These are phyloP conservation scores for Gobius niger DNA, from an alignment of 2,113 vertebrate species.

Conservation along the genomic window DNA sequence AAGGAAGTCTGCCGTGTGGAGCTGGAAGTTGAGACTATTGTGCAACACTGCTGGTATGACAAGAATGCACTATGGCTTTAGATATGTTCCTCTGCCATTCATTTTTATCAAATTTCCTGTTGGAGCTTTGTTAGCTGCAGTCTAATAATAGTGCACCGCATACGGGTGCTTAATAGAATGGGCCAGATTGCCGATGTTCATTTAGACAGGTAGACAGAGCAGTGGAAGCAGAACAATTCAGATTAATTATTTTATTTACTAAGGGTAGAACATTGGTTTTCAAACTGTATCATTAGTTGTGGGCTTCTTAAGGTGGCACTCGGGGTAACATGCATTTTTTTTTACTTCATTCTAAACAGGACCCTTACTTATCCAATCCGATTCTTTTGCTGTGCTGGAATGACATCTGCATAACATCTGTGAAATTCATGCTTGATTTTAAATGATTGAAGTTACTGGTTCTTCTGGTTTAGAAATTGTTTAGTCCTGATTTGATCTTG, in stretches of 20 bases:
- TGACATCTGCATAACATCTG: no score
- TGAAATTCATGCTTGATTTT: no score
- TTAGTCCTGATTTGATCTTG: no score
- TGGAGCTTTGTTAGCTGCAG: slow-evolving; percentile 26
- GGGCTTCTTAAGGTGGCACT: no score
- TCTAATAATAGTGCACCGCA: slow-evolving; percentile 39
- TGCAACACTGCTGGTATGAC: slow-evolving; percentile 1
- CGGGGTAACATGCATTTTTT: no score
- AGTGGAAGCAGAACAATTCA: neutral
- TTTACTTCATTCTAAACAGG: no score
- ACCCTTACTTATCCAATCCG: no score
- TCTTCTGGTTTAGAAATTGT: no score
- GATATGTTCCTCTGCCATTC: slow-evolving; percentile 8
- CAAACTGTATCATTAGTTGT: neutral
- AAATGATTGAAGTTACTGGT: no score
- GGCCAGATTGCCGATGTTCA: slow-evolving; percentile 28
- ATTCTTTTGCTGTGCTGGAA: no score
- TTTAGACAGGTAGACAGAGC: neutral
- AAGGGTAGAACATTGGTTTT: neutral
- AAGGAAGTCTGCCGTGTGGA: neutral
- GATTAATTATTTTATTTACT: neutral
- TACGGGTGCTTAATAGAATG: slow-evolving; percentile 8
- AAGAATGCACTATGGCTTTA: neutral
- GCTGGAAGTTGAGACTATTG: neutral
- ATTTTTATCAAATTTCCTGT: slow-evolving; percentile 19